phyloP scores from a whole-genome alignment of 2,113 vertebrate genomes.

The Hemibagrus wyckioides region DNA sequence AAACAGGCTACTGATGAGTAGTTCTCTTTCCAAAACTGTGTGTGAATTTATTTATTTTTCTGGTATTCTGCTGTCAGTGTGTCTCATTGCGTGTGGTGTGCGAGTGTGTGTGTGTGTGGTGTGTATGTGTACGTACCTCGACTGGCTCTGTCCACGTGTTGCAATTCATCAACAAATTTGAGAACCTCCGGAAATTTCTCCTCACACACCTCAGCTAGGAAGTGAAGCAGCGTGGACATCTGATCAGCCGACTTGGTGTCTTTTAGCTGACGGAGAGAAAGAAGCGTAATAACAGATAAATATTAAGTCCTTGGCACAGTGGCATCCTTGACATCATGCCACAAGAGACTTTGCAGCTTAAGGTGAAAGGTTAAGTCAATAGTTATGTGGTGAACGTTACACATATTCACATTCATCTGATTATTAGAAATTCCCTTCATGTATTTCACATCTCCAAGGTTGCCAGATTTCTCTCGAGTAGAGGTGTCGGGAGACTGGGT shows the following conservation, averaged over 20 bases:
- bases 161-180: constrained; percentile 85
- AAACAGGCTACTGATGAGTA: neutral
- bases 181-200: constrained; percentile 84
- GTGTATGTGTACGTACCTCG: constrained; percentile 74
- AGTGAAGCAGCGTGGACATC: constrained; percentile 91
- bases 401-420: neutral
- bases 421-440: neutral
- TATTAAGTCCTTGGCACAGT: neutral
- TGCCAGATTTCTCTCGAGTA: neutral
- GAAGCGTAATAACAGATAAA: neutral
- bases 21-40: neutral
- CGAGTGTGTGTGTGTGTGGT: too few species aligned
- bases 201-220: constrained; percentile 90
- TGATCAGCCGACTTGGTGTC: constrained; percentile 95
- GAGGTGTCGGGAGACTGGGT: neutral
- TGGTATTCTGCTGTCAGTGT: neutral
- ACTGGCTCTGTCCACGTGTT: constrained; percentile 91
- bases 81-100: neutral
- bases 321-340: neutral
- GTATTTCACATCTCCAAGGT: neutral
- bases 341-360: neutral
- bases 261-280: constrained; percentile 77
- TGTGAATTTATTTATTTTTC: neutral
- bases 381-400: neutral
- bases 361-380: neutral